Evolutionary conservation across 1,140 invertebrate genomes (phyloP), one percentile per base, ranked within the genome.

Genomic region (Oryzaephilus surinamensis): DNA sequence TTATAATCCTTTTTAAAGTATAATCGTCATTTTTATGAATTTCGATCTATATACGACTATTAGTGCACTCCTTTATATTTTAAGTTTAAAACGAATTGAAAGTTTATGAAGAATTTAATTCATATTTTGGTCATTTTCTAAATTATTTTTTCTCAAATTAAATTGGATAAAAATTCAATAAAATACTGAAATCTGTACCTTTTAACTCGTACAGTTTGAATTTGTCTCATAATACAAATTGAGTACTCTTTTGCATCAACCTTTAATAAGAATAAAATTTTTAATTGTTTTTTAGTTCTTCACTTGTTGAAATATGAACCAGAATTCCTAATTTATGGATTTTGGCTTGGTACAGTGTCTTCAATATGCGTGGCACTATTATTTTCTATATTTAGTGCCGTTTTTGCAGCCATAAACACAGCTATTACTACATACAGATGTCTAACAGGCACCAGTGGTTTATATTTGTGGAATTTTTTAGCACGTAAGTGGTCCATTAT

Each of bases 351-450:
- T 2, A 84, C 80, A 0, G 66, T 88, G 16, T 64, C 70, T 4
- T 72, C 74, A 30, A 68, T 81, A 3, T 67, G 71, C n/a, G 61
- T 72, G 4, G 77, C 74, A 7, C 65, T 86, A 18, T 51, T 82
- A 6, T 76, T 81, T 52, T 74, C 79, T 7, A 66, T 77, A 13
- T 55, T 84, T 0, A 69, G 74, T 17, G 79, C 80, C 20, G 68
- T 84, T 15, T 81, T 87, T 55, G 74, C 81, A n/a, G 71, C 84
- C 18, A 71, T 86, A 29, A 88, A 88, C 54, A 79, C 83, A 3
- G 76, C 77, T 19, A 82, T 78, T 3, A 81, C 76, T 16, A 83
- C 82, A 6, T 73, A 79, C 35, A 72, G 78, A 46, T 74, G 76
- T 36, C 70, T 84, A 32, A 73, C 81, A 8, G 81, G 82, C 2